Percentiles rank a stretch among this genome's conserved stretches.
These are phyloP conservation scores for Carcina quercana DNA, from an alignment of 2,888 invertebrate species.

Conservation along the genomic window DNA sequence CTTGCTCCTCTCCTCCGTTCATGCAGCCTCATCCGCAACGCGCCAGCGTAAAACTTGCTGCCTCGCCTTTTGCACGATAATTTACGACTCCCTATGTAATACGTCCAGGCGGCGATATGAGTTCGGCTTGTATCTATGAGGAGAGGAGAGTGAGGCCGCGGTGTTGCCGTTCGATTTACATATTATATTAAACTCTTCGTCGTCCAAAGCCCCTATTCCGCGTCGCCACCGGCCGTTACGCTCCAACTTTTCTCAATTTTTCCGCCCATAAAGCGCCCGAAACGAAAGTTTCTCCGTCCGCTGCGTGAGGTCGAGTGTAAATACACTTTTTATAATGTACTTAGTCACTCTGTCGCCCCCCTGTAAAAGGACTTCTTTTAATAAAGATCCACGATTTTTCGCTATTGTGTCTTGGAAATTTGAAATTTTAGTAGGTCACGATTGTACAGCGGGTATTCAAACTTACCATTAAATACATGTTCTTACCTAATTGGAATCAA, in stretches of 20 bases:
- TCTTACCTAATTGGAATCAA: too few relatives aligned
- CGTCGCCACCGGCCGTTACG: constrained; percentile 69
- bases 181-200: constrained; percentile 71
- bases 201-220: constrained; percentile 46
- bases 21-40: constrained; percentile 47
- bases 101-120: constrained; percentile 64
- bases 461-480: too few relatives aligned
- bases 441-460: constrained; percentile 7
- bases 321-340: constrained; percentile 71
- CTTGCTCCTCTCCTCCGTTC: constrained; percentile 57
- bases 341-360: constrained; percentile 60
- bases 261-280: constrained; percentile 70
- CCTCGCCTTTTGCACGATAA: constrained; percentile 64
- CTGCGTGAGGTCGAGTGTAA: constrained; percentile 69
- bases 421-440: neutral
- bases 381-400: constrained; percentile 36
- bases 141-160: constrained; percentile 58
- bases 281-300: constrained; percentile 64
- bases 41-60: constrained; percentile 57
- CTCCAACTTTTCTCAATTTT: constrained; percentile 73
- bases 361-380: constrained; percentile 49
- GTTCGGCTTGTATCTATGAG: constrained; percentile 52
- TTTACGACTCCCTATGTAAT: constrained; percentile 69
- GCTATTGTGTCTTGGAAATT: neutral
- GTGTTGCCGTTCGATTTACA: constrained; percentile 68